Base-by-base conservation (phyloP, 1,140 invertebrate genomes). In the Delia radicum region DNA sequence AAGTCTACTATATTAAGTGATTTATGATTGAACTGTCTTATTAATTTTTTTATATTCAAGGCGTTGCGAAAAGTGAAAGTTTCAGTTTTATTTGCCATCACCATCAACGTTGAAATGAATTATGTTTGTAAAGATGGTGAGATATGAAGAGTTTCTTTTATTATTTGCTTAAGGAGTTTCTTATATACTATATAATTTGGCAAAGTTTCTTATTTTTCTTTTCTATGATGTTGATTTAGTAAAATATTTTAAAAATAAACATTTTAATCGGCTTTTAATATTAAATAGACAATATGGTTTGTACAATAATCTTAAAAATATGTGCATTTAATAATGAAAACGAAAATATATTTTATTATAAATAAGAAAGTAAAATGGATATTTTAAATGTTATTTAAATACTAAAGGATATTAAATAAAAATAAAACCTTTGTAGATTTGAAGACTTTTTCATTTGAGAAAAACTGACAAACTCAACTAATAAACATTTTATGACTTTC, bases 21-120 rank as follows among this genome's bases (percentile, higher is more conserved):
- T 69, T 69, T 37, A 69, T 69, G 65, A 69, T 69, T 69, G 29
- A 65, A 65, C 62, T 28, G 62, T 65, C 28, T 65, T 65, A 65
- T 65, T 65, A 29, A 28, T 28, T 65, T 65, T 15, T 13, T 28
- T 28, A n/a, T 28, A 27, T 42, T 42, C 15, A 65, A 61, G 21
- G 48, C 62, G 62, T 28, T 65, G n/a, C 62, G 28, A 65, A 62
- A 65, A 65, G 62, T 28, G 24, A 65, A 65, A 65, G 62, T 65
- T 65, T 65, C 29, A 26, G 26, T 65, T 7, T 55, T 42, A 5
- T 2, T 3, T 6, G 37, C 37, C 26, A 65, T 65, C 62, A 65
- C 29, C 26, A 26, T 65, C 26, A 65, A 2, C 62, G 28, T 65
- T 65, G 62, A 65, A 65, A 65, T 65, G 62, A 65, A 65, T 65